Evolutionary conservation across 2,888 invertebrate genomes (phyloP).

Genomic region (Merodon equestris): DNA sequence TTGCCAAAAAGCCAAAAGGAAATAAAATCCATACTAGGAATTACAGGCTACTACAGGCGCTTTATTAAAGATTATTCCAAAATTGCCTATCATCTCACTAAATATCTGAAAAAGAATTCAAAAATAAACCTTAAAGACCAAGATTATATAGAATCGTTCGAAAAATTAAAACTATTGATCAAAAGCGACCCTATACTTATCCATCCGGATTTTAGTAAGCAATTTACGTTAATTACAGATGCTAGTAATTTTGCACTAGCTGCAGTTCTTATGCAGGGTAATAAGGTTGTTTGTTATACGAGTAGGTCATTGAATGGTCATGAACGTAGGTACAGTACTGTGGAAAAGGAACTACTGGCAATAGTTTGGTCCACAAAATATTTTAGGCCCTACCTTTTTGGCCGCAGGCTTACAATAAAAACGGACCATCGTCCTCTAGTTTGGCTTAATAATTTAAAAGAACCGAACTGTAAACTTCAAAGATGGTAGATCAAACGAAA

Average conservation of each 20-base stretch:
- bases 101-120: constrained; percentile 31
- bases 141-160: constrained; percentile 23
- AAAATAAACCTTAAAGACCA: constrained; percentile 31
- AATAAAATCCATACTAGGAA: constrained; percentile 70
- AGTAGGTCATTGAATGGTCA: constrained; percentile 70
- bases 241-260: constrained; percentile 69
- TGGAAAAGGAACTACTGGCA: constrained; percentile 74
- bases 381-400: constrained; percentile 74
- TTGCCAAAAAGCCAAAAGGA: constrained; percentile 69
- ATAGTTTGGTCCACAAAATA: constrained; percentile 74
- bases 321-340: constrained; percentile 70
- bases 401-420: constrained; percentile 73
- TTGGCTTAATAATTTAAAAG: constrained; percentile 75
- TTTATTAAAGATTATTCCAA: constrained; percentile 40
- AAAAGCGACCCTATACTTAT: constrained; percentile 39
- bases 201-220: constrained; percentile 57
- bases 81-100: constrained; percentile 37
- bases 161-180: constrained; percentile 31
- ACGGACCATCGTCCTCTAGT: constrained; percentile 76
- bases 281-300: constrained; percentile 70
- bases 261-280: constrained; percentile 70
- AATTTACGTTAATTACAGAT: constrained; percentile 49
- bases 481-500: constrained; percentile 73
- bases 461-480: constrained; percentile 74
- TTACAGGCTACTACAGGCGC: constrained; percentile 1